A percentile compares a stretch with the other conserved stretches of the same genome.
Evolutionary conservation across 1,140 invertebrate genomes (phyloP).

Genomic region (Coenobita brevimanus): DNA sequence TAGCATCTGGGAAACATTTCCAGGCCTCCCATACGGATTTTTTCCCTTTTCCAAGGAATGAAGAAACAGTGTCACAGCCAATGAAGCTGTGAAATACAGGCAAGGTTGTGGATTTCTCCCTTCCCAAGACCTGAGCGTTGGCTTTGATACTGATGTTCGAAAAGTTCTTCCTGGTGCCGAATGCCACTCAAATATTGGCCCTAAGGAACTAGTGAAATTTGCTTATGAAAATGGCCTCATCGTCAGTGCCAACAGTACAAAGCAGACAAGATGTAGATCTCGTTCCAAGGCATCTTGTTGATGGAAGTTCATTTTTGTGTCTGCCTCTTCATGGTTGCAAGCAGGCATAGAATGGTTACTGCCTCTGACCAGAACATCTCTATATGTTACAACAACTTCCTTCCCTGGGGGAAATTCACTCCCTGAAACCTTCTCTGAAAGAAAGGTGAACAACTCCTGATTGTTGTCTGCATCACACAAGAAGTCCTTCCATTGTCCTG

Average conservation of each 20-base stretch:
- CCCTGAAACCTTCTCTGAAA: constrained; percentile 37
- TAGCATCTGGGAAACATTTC: constrained; percentile 32
- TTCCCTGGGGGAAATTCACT: constrained; percentile 28
- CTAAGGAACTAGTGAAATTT: constrained; percentile 35
- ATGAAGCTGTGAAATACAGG: constrained; percentile 43
- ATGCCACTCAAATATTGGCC: constrained; percentile 26
- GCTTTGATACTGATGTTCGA: constrained; percentile 32
- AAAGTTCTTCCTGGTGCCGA: constrained; percentile 17
- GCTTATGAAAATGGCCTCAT: constrained; percentile 8
- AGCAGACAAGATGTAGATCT: not conserved
- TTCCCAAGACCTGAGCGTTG: constrained; percentile 17
- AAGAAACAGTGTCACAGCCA: constrained; percentile 21
- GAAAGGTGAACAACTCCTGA: constrained; percentile 20
- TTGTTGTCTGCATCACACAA: constrained; percentile 36
- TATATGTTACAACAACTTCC: constrained; percentile 18
- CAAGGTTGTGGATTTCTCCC: constrained; percentile 38
- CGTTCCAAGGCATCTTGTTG: constrained; percentile 19
- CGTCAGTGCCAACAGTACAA: not conserved
- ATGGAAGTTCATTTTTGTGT: constrained; percentile 12
- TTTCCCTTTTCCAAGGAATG: constrained; percentile 33
- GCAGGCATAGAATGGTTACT: constrained; percentile 8
- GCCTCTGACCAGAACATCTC: not conserved
- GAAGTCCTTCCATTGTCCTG: constrained; percentile 28
- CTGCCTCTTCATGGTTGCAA: constrained; percentile 38
- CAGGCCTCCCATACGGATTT: constrained; percentile 23